Evolutionary conservation across 2,797 vertebrate genomes (phyloP), one percentile per base, ranked within the genome.

Genomic region (Chelidonichthys spinosus): DNA sequence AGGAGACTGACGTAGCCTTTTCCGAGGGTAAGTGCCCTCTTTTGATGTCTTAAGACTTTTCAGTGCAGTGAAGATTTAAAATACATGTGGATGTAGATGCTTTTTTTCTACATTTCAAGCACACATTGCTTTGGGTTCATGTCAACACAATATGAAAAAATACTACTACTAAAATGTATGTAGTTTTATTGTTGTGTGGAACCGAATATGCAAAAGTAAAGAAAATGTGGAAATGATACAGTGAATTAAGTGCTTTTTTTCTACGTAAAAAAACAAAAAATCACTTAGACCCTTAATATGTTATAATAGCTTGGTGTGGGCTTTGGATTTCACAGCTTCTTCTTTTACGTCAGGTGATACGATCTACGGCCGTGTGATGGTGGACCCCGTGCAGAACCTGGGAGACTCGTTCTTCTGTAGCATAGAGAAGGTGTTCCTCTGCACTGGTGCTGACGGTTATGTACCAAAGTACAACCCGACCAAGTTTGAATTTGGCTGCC

Each of bases 351-450:
- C 85, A 99, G 97, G 97, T 39, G 97, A 98, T 71, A 74, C 91
- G 0, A 95, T 99, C 84, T 99, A 97, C 0, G 96, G 96, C 3
- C 97, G 97, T 3, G 97, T 99, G 81, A 98, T 98, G 96, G 97
- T 99, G 86, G 97, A 99, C 85, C 97, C 97, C 1, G 97, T 99
- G 74, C 97, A 99, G 92, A 98, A 98, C 81, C 92, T 99, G 18
- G 97, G 97, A 15, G 96, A 96, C 76, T 96, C 97, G 13, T 98
- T 99, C 91, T 93, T 95, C 92, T 99, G 97, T 71, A 97, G 92
- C 92, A 97, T 99, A 6, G 97, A 99, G 90, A 98, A 98, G 79
- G 97, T 99, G 67, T 99, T 97, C 88, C 94, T 99, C 1, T 99
- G 97, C 88, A 96, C 97, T 0, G 97, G 97, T 7, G 94, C 96